Evolutionary conservation across 2,113 vertebrate species (phyloP), one percentile per base, ranked within the genome.

Genomic region (Neomonachus schauinslandi): DNA sequence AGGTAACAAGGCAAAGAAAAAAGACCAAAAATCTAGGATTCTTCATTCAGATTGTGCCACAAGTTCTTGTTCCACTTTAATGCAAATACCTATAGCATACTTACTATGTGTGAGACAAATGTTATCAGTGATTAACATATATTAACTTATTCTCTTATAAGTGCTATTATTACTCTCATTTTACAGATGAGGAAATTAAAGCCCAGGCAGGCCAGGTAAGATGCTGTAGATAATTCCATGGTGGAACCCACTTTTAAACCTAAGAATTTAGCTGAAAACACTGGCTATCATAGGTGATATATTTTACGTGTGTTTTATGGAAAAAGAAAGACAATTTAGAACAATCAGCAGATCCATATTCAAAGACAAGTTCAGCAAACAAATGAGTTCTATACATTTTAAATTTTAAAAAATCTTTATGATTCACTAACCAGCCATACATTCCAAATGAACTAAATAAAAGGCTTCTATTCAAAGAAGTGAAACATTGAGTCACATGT

Each of bases 251-350:
- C 5, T 72, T 89, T 82, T 81, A 82, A 82, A 94, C 33, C 65
- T 72, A 81, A 51, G 24, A 89, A 82, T 94, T 42, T 74, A 94
- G 55, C 65, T 94, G 65, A 63, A 61, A 74, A 89, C 53, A 82
- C 16, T 51, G 42, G 39, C 82, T 89, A 42, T 39, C 46, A 74
- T 5, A 49, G 39, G 39, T 0, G 11, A 72, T 59, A 5, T 4
- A 71, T 94, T 81, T 51, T 31, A 6, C 67, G 7, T 59, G 39
- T 80, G 28, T 88, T 80, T 67, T 80, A 57, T 16, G 1, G 4
- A 15, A 61, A 49, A 49, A 42, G 55, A 55, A 67, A 26, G 19
- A 55, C 10, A 80, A 61, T 81, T 94, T 18, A 51, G 65, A 81
- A 59, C 26, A 55, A 51, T 61, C 93, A 80, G 39, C 36, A 94